Base-by-base conservation (phyloP, 2,888 invertebrate genomes). In the Ophion costatus region DNA sequence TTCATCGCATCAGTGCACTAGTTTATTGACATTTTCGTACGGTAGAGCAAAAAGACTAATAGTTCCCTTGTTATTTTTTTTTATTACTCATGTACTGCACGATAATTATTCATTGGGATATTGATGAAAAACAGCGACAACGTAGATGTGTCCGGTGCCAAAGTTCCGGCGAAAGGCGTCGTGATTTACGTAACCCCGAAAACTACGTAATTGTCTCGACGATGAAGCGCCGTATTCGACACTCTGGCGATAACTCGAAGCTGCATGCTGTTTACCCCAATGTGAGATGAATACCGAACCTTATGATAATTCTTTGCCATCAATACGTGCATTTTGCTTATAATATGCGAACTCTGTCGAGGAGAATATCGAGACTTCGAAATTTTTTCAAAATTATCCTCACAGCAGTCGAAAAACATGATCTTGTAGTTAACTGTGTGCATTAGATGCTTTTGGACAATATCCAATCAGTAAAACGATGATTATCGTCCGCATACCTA, bases 141-240 rank as follows among this genome's bases (percentile, higher is more conserved):
- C 66, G 71, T 75, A 24, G 42, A 69, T 42, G 67, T 76, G 10
- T 63, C 77, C 22, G 59, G 20, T 33, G 73, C 69, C 66, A 61
- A 59, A 63, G 38, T 86, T 29, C 86, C 83, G 17, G 66, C 81
- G 59, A 79, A 79, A 38, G 82, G 86, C 20, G 81, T 80, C 29
- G 86, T 81, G 22, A 81, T 86, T 75, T 83, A 86, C 78, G 74
- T 86, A 33, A 33, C 82, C 10, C 59, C 80, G 59, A n/a, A 61
- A 78, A 67, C 84, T 45, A 20, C 61, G 42, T 84, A 82, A 80
- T 73, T 69, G 63, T 24, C 67, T 71, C 51, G n/a, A 78, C 20
- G 74, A 82, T 70, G 29, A 64, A 80, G 77, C 29, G 14, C 70
- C 66, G 24, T n/a, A 17, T 67, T 24, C 61, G 45, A 56, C 24